phyloP scores from a whole-genome alignment of 2,797 vertebrate species.

The Pteronotus mesoamericanus region DNA sequence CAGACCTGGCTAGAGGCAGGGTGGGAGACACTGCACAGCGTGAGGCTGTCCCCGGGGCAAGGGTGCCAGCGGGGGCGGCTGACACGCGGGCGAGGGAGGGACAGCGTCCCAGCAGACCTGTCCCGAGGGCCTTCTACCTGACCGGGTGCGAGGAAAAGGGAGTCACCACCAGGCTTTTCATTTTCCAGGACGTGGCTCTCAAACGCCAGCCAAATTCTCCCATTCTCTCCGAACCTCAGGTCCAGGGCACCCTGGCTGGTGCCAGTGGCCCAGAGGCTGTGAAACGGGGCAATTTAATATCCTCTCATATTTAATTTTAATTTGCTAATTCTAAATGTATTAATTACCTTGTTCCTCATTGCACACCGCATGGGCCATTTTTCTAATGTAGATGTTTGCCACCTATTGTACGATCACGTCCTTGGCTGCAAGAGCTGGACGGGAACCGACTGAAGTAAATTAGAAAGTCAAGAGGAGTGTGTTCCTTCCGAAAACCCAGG shows the following conservation, averaged over 20 bases:
- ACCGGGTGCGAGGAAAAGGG: background rate
- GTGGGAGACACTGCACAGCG: fast-evolving
- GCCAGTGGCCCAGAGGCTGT: background rate
- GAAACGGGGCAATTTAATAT: background rate
- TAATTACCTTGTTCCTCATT: background rate
- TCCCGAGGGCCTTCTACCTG: background rate
- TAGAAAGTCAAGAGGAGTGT: background rate
- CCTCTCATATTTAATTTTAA: background rate
- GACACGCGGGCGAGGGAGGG: no score
- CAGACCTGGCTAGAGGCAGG: fast-evolving
- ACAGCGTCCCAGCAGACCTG: background rate
- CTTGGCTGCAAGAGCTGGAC: background rate
- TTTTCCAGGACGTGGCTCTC: background rate
- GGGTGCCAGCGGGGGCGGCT: no score
- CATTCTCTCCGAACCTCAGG: background rate
- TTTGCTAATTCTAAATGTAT: background rate
- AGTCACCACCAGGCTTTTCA: background rate
- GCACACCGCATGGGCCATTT: background rate
- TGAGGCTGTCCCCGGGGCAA: no score
- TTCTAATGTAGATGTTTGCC: background rate
- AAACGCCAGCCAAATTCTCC: background rate
- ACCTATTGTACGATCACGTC: background rate
- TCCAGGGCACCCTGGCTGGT: background rate
- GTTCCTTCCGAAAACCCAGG: background rate
- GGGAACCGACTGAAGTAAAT: background rate